Evolutionary conservation across 2,888 invertebrate genomes (phyloP).

Genomic region (Petrolisthes manimaculis): DNA sequence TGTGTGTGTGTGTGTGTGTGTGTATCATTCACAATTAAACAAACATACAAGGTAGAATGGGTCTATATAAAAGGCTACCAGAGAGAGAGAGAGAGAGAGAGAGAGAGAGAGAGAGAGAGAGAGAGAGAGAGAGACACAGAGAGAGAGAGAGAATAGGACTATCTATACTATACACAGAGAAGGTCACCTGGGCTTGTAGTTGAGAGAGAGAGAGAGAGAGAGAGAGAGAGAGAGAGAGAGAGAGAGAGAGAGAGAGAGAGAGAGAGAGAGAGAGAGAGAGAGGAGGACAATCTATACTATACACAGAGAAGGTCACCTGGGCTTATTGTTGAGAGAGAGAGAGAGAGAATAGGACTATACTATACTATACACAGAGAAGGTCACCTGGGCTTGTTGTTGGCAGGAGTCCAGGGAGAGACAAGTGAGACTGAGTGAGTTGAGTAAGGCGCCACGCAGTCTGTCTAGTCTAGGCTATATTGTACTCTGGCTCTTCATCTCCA

Average conservation of each 20-base stretch:
- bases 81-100: constrained; percentile 24
- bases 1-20: not conserved
- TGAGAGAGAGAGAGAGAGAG: constrained; percentile 8
- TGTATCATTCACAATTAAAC: not conserved
- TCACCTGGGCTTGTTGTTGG: not conserved
- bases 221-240: not conserved
- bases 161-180: too few species aligned
- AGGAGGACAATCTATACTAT: too few species aligned
- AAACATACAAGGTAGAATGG: too few species aligned
- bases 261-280: not conserved
- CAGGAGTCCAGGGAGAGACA: not conserved
- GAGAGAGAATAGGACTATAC: not conserved
- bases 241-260: not conserved
- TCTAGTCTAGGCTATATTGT: too few species aligned
- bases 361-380: too few species aligned
- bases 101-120: constrained; percentile 23
- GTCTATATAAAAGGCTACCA: not conserved
- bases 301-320: too few species aligned
- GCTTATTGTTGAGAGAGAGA: not conserved
- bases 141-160: not conserved
- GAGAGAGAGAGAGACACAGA: constrained; percentile 9
- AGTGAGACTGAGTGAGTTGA: too few species aligned
- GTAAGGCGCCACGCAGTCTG: too few species aligned
- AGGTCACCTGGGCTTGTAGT: not conserved
- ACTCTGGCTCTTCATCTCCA: too few species aligned